Percentiles rank a stretch among this genome's conserved stretches.
Evolutionary conservation across 2,113 vertebrate genomes (phyloP).

Genomic region (Podocnemis expansa): DNA sequence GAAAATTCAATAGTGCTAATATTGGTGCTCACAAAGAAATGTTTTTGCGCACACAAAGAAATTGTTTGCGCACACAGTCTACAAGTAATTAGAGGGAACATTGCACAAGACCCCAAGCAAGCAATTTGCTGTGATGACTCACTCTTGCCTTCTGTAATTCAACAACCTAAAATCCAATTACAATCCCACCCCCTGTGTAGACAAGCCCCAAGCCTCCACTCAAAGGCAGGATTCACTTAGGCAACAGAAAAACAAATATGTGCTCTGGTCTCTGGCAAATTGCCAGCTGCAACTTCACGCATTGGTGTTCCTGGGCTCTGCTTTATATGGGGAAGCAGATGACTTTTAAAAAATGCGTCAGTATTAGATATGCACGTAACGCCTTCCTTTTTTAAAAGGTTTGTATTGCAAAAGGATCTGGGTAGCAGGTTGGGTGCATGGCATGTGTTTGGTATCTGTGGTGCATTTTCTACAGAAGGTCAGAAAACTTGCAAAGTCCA

Average conservation of each 20-base stretch:
- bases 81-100: no score
- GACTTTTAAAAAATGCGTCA: background rate
- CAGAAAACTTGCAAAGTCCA: background rate
- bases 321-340: background rate
- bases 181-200: no score
- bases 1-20: no score
- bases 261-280: background rate
- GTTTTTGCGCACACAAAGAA: no score
- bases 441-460: background rate
- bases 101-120: no score
- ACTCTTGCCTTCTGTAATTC: no score
- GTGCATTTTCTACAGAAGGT: background rate
- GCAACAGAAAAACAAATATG: accelerated
- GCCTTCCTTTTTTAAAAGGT: accelerated
- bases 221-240: accelerated
- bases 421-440: background rate
- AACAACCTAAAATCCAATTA: no score
- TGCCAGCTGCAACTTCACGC: background rate
- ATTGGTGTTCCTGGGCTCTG: background rate
- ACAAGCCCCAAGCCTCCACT: background rate
- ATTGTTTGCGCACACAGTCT: no score
- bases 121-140: no score
- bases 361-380: background rate
- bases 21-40: no score
- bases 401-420: background rate